These are phyloP conservation scores for Tadarida brasiliensis DNA, from an alignment of 2,797 vertebrate genomes.

Conservation along the genomic window DNA sequence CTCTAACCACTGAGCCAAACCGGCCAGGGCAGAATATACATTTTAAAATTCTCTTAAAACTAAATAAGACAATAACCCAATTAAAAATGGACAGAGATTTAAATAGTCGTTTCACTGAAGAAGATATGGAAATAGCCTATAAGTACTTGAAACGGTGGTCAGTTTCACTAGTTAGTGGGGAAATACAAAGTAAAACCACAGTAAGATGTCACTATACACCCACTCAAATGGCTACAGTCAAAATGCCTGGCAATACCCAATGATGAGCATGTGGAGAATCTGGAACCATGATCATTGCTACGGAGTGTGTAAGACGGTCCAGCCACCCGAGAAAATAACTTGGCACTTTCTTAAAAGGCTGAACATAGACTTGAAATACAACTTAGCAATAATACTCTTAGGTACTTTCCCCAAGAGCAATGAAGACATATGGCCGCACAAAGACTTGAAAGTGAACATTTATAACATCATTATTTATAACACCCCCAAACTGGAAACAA, in stretches of 20 bases:
- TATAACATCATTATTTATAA: not conserved
- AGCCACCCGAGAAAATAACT: not conserved
- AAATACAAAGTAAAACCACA: not conserved
- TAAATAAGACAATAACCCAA: not conserved
- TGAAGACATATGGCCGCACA: not conserved
- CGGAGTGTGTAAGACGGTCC: not conserved
- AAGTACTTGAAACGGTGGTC: not conserved
- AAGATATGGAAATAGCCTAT: not conserved
- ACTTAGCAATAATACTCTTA: not conserved
- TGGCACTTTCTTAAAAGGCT: not conserved
- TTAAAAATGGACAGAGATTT: not conserved
- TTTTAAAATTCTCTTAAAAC: conserved; percentile 1
- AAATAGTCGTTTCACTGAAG: not conserved
- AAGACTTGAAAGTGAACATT: not conserved
- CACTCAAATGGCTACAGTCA: not conserved
- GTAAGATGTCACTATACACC: not conserved
- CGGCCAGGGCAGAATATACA: not conserved
- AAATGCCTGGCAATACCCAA: not conserved
- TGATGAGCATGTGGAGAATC: not conserved
- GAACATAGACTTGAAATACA: not conserved
- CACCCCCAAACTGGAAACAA: not conserved
- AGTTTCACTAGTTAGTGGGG: not conserved
- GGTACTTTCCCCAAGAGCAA: not conserved
- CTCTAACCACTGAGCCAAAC: no score
- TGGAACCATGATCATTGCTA: not conserved